Base-by-base conservation (phyloP, 2,888 invertebrate species). In the Tetheella fluctuosa region DNA sequence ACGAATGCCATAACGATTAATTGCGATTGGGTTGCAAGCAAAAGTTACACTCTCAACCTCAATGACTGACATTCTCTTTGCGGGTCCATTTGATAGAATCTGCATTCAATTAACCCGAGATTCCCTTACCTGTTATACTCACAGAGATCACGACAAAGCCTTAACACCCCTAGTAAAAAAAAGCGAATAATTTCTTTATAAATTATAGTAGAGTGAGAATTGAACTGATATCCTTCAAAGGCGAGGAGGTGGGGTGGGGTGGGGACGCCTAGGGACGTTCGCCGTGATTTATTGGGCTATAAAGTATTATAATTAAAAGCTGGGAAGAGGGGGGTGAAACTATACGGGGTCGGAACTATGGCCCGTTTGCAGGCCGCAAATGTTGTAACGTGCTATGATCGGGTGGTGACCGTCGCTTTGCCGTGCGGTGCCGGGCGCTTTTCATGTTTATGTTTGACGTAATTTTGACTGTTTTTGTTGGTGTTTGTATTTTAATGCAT, bases 261-360 rank as follows among this genome's bases (percentile, higher is more conserved):
- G 82, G 84, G 39, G 39, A 39, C 81, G 80, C 77, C 81, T 82
- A 85, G 89, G 93, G 90, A 88, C 89, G 90, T 87, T 76, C 82
- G 77, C 77, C 85, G 90, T 95, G 95, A 95, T 95, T 95, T 95
- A 95, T 95, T 94, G 95, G 94, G 94, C 95, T 95, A 95, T 95
- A 95, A 95, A 95, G 95, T 95, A 95, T 95, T 95, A 95, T 95
- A 95, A 95, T 95, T 95, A 95, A 95, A 95, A 95, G 95, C 94
- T 86, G 84, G 84, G 78, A 74, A 77, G 79, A 76, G 82, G 80
- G 89, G 55, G 83, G 86, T 80, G 88, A 88, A 91, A 91, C 91
- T 91, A 90, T 86, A 84, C 82, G 85, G 79, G 81, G 77, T 74
- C 77, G 86, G 85, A 89, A 90, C 89, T 89, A 88, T 80, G 85